These are phyloP conservation scores for Choreutis nemorana DNA, from an alignment of 2,888 invertebrate genomes.

Conservation along the genomic window DNA sequence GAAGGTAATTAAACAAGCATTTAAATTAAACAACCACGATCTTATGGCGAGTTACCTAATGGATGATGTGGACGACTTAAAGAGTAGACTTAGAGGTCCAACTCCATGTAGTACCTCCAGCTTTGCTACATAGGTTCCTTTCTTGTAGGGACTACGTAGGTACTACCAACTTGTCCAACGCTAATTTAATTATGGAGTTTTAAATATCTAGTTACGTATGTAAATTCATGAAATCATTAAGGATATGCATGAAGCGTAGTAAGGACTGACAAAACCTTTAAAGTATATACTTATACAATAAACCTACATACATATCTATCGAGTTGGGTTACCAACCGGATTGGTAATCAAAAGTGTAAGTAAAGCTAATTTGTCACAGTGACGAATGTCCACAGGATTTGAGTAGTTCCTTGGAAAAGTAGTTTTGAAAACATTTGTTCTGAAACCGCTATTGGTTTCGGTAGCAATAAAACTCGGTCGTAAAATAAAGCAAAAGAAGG, in stretches of 20 bases:
- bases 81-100: too few species aligned
- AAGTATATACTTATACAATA: neutral
- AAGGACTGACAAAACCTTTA: neutral
- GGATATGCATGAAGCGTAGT: neutral
- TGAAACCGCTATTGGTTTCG: slow-evolving; percentile 30
- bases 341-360: neutral
- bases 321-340: neutral
- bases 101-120: too few species aligned
- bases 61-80: too few species aligned
- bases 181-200: neutral
- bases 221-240: slow-evolving; percentile 6
- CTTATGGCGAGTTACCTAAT: neutral
- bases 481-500: slow-evolving; percentile 32
- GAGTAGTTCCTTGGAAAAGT: slow-evolving; percentile 24
- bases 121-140: too few species aligned
- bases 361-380: slow-evolving; percentile 16
- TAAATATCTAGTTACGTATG: slow-evolving; percentile 4
- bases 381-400: slow-evolving; percentile 10
- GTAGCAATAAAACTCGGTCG: slow-evolving; percentile 53
- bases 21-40: slow-evolving; percentile 1
- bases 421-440: slow-evolving; percentile 16
- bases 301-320: slow-evolving; percentile 4
- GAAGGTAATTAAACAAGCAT: neutral
- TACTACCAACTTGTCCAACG: too few species aligned
- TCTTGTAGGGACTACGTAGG: too few species aligned